Conservation (phyloP, 2,797 vertebrate species). For the Myotis daubentonii region DNA sequence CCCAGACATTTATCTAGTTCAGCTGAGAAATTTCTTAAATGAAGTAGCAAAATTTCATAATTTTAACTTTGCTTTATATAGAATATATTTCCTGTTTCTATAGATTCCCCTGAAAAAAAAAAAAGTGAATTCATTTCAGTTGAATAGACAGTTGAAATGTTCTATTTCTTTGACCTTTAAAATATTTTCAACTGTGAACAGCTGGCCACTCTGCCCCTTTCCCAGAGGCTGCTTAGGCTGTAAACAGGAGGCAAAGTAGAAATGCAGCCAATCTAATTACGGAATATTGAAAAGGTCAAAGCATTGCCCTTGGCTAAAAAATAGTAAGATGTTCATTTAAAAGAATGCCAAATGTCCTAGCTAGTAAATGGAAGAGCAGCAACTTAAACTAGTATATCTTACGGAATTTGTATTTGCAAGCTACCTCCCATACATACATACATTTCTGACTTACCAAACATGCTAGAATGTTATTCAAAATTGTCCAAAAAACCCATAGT, state of each 20-base stretch:
- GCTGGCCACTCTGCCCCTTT: slow-evolving; percentile 80
- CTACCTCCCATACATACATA: slow-evolving; percentile 23
- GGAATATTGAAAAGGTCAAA: slow-evolving; percentile 87
- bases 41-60: slow-evolving; percentile 44
- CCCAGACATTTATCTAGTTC: neutral
- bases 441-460: slow-evolving; percentile 25
- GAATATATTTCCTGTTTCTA: slow-evolving; percentile 53
- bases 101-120: slow-evolving; percentile 59
- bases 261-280: slow-evolving; percentile 85
- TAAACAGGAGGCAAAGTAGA: slow-evolving; percentile 83
- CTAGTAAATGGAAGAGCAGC: slow-evolving; percentile 62
- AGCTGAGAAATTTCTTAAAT: slow-evolving; percentile 56
- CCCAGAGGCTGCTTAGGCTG: slow-evolving; percentile 81
- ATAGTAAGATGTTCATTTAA: slow-evolving; percentile 77
- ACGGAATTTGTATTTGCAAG: slow-evolving; percentile 60
- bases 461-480: slow-evolving; percentile 9
- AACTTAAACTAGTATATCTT: slow-evolving; percentile 51
- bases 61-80: slow-evolving; percentile 58
- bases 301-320: slow-evolving; percentile 76
- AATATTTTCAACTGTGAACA: slow-evolving; percentile 83
- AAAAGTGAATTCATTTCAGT: slow-evolving; percentile 61
- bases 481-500: neutral
- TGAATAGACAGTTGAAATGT: slow-evolving; percentile 74
- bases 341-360: slow-evolving; percentile 70
- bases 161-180: slow-evolving; percentile 85